Conservation (phyloP, 2,113 vertebrate genomes). For the Axis porcinus region DNA sequence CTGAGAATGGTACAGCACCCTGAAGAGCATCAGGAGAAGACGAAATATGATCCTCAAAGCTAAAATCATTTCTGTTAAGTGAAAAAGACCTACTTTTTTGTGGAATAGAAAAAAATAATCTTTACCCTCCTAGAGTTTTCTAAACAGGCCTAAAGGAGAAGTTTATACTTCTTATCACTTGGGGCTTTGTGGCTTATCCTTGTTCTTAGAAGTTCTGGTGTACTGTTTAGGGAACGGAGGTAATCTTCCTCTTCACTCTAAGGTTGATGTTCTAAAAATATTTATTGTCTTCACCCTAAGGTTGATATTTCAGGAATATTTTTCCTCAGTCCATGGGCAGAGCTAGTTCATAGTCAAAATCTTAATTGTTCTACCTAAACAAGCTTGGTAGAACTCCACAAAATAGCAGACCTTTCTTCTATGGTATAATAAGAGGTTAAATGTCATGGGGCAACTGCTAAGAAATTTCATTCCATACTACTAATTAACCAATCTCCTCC, state of each 20-base stretch:
- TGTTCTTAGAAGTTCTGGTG: neutral
- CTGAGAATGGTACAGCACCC: neutral
- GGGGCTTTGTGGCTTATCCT: neutral
- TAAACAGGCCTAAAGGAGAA: neutral
- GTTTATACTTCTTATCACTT: neutral
- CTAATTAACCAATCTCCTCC: neutral
- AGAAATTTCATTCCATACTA: neutral
- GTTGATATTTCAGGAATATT: neutral
- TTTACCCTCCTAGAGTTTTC: neutral
- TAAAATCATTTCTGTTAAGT: neutral
- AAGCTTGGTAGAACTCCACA: neutral
- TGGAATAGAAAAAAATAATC: neutral
- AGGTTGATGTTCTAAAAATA: neutral
- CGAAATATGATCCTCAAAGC: neutral
- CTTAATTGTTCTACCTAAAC: neutral
- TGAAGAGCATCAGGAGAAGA: neutral
- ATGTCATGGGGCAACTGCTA: neutral
- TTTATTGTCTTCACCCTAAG: neutral
- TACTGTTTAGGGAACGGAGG: neutral
- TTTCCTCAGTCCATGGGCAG: neutral
- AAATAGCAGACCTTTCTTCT: neutral
- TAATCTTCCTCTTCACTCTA: neutral
- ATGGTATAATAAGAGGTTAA: neutral
- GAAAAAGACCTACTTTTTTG: neutral
- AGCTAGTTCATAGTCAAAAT: neutral